Evolutionary conservation across 37 sponge, comb jelly and placozoan genomes (phyloP), one percentile per base, ranked within the genome.

Genomic region (Axinella damicornis): DNA sequence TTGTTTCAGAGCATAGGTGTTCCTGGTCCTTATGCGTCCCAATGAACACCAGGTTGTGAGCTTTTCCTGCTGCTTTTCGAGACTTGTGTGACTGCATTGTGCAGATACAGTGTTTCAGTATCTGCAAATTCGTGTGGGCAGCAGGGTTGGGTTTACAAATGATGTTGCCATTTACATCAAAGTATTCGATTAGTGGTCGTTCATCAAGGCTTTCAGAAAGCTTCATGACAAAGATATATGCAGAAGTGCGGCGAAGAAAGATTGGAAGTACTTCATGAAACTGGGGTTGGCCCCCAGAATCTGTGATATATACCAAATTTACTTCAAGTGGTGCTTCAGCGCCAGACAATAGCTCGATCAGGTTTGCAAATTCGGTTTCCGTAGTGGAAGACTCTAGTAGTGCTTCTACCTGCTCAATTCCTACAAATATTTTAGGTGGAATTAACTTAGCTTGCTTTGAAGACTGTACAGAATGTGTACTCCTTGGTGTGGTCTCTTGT

Each of bases 241-340:
- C 54, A 30, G 54, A 35, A 20, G 52, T 80, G 6, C 58, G 55
- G 0, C 37, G 33, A 24, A 80, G 54, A 28, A 80, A 80, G 21
- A 28, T 33, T 32, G 81, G 81, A 31, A 80, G 70, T 16, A 80
- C 22, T 58, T 80, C 69, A 54, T 80, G 81, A 67, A 80, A 80
- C 54, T 80, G 81, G 0, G 81, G 81, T 21, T 80, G 81, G 27
- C 81, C 81, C 19, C 81, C 81, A 69, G 69, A 80, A 34, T 80
- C 81, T 34, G 33, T 30, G 13, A 80, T 0, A 0, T 80, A 30
- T 27, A 80, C 56, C 28, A 39, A 34, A 24, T 52, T 39, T 13
- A 80, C 40, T 31, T 31, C 30, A 1, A 27, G 0, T 2, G 19
- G 13, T 9, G 57, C 33, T 2, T 74, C 59, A 30, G 46, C 4